Conservation (phyloP, 2,888 invertebrate genomes). For the Euplexia lucipara region DNA sequence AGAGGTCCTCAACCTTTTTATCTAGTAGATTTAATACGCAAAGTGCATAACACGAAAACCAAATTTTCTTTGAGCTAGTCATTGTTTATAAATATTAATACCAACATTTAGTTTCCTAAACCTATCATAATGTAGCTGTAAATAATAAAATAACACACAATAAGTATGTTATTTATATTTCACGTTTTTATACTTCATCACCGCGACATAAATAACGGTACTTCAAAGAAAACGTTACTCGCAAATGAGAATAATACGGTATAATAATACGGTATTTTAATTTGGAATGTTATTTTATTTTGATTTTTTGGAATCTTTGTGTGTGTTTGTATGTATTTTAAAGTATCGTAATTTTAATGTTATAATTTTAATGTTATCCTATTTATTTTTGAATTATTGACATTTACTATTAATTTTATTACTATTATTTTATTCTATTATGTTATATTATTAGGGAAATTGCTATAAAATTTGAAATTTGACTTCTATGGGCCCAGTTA, state of each 20-base stretch:
- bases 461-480: no score
- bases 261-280: no score
- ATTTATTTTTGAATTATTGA: no score
- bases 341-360: no score
- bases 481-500: no score
- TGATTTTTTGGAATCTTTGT: no score
- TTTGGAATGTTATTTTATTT: no score
- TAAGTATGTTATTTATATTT: background rate
- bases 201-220: conserved; percentile 13
- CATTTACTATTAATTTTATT: no score
- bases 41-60: background rate
- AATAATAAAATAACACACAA: background rate
- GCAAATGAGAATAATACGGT: background rate
- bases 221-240: conserved; percentile 6
- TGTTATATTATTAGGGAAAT: no score
- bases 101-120: background rate
- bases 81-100: background rate
- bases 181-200: background rate
- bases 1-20: conserved; percentile 9
- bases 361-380: no score
- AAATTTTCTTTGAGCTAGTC: background rate
- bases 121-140: background rate
- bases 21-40: background rate
- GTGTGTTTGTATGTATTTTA: no score
- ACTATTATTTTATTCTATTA: no score